Conservation (phyloP, 1,140 invertebrate species). For the Caenorhabditis inopinata region DNA sequence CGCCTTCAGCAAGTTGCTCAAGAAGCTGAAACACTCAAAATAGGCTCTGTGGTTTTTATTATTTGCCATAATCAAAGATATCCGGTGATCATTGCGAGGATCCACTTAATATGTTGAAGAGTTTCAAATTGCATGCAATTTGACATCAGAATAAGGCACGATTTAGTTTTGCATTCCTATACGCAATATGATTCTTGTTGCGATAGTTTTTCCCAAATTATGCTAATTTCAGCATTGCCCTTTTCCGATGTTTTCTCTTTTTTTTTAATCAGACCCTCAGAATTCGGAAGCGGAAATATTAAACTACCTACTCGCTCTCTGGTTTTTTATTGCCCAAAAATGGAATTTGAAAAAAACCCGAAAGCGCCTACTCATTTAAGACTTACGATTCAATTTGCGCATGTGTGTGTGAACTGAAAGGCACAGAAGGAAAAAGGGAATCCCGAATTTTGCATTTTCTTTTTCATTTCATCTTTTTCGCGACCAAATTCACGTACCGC, state of each 20-base stretch:
- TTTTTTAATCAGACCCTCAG: not conserved
- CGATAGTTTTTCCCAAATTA: not conserved
- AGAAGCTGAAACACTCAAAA: conserved; percentile 73
- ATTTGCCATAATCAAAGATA: not conserved
- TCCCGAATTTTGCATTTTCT: conserved; percentile 25
- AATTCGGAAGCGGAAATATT: not conserved
- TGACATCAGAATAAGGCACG: not conserved
- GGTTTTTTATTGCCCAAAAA: conserved; percentile 12
- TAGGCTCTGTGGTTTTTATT: too few species aligned
- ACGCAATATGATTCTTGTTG: not conserved
- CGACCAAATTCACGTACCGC: conserved; percentile 69
- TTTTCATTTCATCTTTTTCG: conserved; percentile 1
- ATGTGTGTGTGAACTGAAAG: conserved; percentile 12
- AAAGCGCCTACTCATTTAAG: conserved; percentile 24
- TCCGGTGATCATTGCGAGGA: too few species aligned
- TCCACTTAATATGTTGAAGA: too few species aligned
- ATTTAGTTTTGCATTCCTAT: not conserved
- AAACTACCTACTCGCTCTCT: not conserved
- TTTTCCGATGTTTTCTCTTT: not conserved
- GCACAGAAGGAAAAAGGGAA: not conserved
- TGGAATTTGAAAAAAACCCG: not conserved
- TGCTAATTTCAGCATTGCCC: not conserved
- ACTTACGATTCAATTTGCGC: conserved; percentile 34
- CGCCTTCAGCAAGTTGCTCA: conserved; percentile 78
- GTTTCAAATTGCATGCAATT: not conserved